These are phyloP conservation scores for Aphidoletes aphidimyza DNA, from an alignment of 2,888 invertebrate genomes.

Conservation along the genomic window DNA sequence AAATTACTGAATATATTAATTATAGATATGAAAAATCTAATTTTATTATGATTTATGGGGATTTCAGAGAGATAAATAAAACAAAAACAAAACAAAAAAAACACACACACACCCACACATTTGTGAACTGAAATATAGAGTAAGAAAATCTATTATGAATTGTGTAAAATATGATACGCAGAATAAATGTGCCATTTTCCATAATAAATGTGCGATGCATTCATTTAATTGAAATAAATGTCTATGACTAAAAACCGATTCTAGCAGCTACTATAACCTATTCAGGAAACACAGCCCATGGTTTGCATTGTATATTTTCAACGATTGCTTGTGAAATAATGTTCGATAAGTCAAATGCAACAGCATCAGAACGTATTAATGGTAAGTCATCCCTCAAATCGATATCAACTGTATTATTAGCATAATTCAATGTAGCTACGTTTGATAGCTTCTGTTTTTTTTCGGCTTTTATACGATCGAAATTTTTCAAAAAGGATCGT, in stretches of 20 bases:
- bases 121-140: background rate
- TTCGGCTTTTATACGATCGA: background rate
- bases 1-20: conserved; percentile 17
- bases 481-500: background rate
- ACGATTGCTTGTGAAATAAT: background rate
- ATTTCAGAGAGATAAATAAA: background rate
- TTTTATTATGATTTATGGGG: background rate
- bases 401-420: background rate
- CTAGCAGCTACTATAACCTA: background rate
- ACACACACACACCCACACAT: no score
- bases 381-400: background rate
- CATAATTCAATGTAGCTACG: no score
- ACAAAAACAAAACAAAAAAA: no score
- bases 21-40: background rate
- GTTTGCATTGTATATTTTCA: background rate
- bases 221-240: background rate
- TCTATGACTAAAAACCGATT: no score
- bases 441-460: background rate
- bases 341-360: background rate
- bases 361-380: background rate
- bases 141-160: conserved; percentile 50
- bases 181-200: conserved; percentile 60
- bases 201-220: conserved; percentile 41
- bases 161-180: conserved; percentile 57
- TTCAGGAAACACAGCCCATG: background rate